Conservation (phyloP, 2,888 invertebrate genomes). For the Bellardia pandia region DNA sequence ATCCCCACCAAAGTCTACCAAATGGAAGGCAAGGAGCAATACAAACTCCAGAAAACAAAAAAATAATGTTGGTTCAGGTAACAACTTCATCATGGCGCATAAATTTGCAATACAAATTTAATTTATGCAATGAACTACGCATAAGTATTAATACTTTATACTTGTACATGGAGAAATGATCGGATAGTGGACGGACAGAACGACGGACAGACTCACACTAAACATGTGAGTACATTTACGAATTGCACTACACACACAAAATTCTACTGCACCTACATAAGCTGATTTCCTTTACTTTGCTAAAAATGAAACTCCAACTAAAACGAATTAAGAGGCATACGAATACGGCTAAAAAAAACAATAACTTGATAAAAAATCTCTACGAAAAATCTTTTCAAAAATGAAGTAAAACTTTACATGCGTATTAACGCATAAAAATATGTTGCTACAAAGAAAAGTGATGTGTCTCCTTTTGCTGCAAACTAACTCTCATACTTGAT, state of each 20-base stretch:
- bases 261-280: conserved; percentile 68
- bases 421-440: conserved; percentile 73
- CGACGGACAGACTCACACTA: background rate
- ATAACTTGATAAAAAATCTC: conserved; percentile 16
- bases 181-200: conserved; percentile 40
- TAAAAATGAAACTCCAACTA: conserved; percentile 52
- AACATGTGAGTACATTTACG: conserved; percentile 45
- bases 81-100: conserved; percentile 84
- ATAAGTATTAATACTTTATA: conserved; percentile 66
- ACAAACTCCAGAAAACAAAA: conserved; percentile 57
- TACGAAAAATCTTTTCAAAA: conserved; percentile 56
- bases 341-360: background rate
- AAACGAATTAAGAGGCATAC: conserved; percentile 64
- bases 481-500: conserved; percentile 16
- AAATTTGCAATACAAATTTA: conserved; percentile 83
- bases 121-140: conserved; percentile 79
- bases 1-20: background rate
- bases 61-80: conserved; percentile 83
- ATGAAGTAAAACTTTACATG: conserved; percentile 72
- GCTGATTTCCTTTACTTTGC: conserved; percentile 58
- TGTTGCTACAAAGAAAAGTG: conserved; percentile 55
- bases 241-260: conserved; percentile 30
- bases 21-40: conserved; percentile 51
- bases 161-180: conserved; percentile 34
- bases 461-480: conserved; percentile 73